Evolutionary conservation across 1,140 invertebrate genomes (phyloP).

Genomic region (Dendroctonus ponderosae): DNA sequence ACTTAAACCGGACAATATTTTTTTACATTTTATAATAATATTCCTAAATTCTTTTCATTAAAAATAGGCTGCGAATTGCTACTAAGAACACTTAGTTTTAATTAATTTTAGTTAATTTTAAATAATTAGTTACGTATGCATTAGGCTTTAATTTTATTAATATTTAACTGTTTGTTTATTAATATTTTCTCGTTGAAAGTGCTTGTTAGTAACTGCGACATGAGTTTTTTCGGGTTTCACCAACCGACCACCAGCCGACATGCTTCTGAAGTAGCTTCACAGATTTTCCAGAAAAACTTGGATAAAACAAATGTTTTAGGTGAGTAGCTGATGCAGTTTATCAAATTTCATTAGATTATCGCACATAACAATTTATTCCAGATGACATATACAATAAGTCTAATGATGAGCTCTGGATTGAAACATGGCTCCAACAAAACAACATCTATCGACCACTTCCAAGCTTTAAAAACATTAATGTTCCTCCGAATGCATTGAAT

Average conservation of each 20-base stretch:
- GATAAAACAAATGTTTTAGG: slow-evolving; percentile 31
- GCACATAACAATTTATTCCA: slow-evolving; percentile 2
- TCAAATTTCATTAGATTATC: not conserved
- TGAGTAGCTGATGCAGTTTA: slow-evolving; percentile 2
- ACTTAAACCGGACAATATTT: not conserved
- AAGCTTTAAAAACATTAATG: slow-evolving; percentile 32
- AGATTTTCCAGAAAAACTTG: slow-evolving; percentile 29
- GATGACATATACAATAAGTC: slow-evolving; percentile 33
- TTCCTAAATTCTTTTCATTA: not conserved
- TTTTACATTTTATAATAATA: not conserved
- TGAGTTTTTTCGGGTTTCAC: slow-evolving; percentile 17
- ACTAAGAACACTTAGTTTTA: not conserved
- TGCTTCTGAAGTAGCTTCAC: slow-evolving; percentile 28
- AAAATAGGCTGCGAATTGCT: not conserved
- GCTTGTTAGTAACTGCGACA: not conserved
- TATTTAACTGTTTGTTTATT: not conserved
- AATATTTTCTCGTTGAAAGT: not conserved
- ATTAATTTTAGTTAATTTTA: not conserved
- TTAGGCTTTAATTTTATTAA: not conserved
- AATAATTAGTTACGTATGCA: not conserved
- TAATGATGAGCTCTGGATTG: slow-evolving; percentile 40
- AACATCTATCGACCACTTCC: slow-evolving; percentile 35
- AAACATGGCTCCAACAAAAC: slow-evolving; percentile 38
- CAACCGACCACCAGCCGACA: slow-evolving; percentile 27
- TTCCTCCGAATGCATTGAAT: slow-evolving; percentile 30